These are phyloP conservation scores for Anguilla anguilla DNA, from an alignment of 2,797 vertebrate species.

Conservation along the genomic window DNA sequence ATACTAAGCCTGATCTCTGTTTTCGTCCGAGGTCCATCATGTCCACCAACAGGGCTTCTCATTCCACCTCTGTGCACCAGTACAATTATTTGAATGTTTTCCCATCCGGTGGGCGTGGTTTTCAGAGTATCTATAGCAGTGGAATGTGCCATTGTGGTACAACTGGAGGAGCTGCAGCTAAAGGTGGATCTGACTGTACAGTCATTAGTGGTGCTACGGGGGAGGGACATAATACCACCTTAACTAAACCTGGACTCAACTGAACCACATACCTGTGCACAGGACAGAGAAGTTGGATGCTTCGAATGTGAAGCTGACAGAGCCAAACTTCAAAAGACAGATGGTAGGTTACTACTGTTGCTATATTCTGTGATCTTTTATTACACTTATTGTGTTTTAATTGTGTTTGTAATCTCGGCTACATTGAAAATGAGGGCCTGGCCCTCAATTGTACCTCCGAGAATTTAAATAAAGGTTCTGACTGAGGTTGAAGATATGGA, in stretches of 20 bases:
- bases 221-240: not conserved
- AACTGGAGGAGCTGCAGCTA: not conserved
- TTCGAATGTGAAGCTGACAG: not conserved
- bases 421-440: too few relatives aligned
- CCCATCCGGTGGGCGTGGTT: too few relatives aligned
- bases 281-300: not conserved
- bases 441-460: too few relatives aligned
- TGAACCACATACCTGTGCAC: not conserved
- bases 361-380: too few relatives aligned
- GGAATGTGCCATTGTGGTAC: too few relatives aligned
- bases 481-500: not conserved
- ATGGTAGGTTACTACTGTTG: not conserved
- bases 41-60: not conserved
- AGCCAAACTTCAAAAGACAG: not conserved
- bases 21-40: not conserved
- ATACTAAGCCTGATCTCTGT: not conserved
- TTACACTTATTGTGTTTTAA: too few relatives aligned
- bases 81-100: too few relatives aligned
- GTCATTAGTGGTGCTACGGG: not conserved
- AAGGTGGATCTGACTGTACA: not conserved
- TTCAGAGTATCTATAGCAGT: too few relatives aligned
- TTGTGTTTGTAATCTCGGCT: too few relatives aligned
- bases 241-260: not conserved
- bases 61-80: not conserved
- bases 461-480: too few relatives aligned